Percentiles rank a stretch among this genome's conserved stretches.
Evolutionary conservation across 2,797 vertebrate species (phyloP).

Genomic region (Oreochromis mossambicus): DNA sequence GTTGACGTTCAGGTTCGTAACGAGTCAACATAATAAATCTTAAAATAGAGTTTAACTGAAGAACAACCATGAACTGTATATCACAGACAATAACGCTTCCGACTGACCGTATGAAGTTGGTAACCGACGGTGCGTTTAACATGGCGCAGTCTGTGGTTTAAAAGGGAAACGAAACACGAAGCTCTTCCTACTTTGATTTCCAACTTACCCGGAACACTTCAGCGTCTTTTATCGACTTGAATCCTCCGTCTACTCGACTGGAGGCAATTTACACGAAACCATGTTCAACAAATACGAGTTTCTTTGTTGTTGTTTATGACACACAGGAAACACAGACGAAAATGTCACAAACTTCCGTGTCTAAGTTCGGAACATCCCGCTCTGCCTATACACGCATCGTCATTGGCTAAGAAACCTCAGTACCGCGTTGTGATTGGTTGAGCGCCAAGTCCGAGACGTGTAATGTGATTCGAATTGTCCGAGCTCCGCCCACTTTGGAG

Average conservation of each 20-base stretch:
- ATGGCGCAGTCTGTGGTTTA: background rate
- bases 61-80: background rate
- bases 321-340: background rate
- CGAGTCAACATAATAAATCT: background rate
- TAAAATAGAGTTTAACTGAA: too few species aligned
- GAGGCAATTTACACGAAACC: rapidly evolving
- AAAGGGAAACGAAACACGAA: background rate
- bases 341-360: conserved; percentile 44
- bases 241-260: background rate
- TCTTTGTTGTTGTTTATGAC: background rate
- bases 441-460: background rate
- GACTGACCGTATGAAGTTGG: background rate
- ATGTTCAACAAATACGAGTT: background rate
- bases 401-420: conserved; percentile 56
- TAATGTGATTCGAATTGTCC: conserved; percentile 14
- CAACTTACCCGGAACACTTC: conserved; percentile 33
- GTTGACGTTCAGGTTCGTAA: background rate
- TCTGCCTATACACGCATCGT: background rate
- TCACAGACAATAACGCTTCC: background rate
- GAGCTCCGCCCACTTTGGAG: background rate
- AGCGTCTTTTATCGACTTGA: background rate
- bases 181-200: background rate
- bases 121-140: background rate
- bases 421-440: conserved; percentile 32
- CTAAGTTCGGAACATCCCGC: conserved; percentile 60